Evolutionary conservation across 2,113 vertebrate species (phyloP).

Genomic region (Tetrax tetrax): DNA sequence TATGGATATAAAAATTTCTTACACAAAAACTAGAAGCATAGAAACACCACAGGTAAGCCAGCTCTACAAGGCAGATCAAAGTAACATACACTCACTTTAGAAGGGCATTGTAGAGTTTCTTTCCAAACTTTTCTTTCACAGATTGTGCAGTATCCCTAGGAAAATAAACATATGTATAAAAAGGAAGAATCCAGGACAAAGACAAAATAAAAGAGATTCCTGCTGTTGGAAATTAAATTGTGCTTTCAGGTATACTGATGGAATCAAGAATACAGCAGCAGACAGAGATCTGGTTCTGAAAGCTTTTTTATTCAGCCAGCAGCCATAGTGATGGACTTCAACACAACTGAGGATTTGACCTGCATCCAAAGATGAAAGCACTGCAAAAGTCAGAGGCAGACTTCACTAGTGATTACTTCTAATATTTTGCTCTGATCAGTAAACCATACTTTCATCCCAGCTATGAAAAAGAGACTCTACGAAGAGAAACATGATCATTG

Average conservation of each 20-base stretch:
- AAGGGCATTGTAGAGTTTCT: slow-evolving; percentile 91
- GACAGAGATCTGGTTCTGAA: neutral
- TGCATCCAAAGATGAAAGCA: neutral
- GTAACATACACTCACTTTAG: slow-evolving; percentile 80
- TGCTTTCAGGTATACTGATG: neutral
- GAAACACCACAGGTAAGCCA: neutral
- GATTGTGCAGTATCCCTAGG: slow-evolving; percentile 91
- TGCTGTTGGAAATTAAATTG: neutral
- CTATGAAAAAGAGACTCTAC: neutral
- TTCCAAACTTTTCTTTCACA: slow-evolving; percentile 98
- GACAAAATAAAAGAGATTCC: neutral
- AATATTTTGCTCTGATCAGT: neutral
- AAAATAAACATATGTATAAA: neutral
- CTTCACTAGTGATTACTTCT: neutral
- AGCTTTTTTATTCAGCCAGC: neutral
- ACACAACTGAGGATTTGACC: neutral
- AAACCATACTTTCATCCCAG: neutral
- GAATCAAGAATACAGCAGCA: neutral
- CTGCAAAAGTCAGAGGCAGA: neutral
- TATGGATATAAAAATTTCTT: neutral
- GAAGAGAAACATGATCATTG: neutral
- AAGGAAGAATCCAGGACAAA: neutral
- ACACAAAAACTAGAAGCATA: neutral
- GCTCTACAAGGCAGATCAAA: neutral
- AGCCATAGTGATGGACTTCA: neutral